Percentiles rank a stretch among this genome's conserved stretches.
phyloP scores from a whole-genome alignment of 2,113 vertebrate genomes.

The Henicopernis longicauda region DNA sequence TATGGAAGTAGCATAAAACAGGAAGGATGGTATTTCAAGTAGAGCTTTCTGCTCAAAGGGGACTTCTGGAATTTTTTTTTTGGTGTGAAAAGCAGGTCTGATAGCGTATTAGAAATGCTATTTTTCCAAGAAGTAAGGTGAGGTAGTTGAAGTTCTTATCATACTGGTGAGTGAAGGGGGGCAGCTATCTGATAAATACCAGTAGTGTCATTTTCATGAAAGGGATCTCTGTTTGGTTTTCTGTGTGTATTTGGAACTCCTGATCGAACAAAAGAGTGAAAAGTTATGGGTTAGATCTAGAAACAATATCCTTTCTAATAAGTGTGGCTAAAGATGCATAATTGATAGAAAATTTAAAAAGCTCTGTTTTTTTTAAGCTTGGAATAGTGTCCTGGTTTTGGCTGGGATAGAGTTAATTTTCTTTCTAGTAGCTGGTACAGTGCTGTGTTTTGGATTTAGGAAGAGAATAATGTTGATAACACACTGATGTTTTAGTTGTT shows the following conservation, averaged over 20 bases:
- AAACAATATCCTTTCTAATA: background rate
- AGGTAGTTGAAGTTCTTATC: background rate
- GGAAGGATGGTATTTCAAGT: background rate
- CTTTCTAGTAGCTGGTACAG: no score
- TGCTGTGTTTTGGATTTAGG: no score
- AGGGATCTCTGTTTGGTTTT: background rate
- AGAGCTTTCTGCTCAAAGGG: background rate
- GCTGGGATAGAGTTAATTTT: no score
- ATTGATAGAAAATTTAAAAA: background rate
- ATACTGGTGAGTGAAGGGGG: background rate
- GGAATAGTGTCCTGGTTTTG: background rate
- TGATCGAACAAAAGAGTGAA: background rate
- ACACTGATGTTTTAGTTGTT: no score
- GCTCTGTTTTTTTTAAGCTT: background rate
- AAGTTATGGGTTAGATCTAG: background rate
- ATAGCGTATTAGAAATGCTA: background rate
- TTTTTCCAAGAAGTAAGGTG: background rate
- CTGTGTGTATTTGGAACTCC: background rate
- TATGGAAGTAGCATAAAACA: background rate
- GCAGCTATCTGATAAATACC: background rate
- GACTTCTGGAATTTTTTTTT: background rate
- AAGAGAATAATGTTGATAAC: no score
- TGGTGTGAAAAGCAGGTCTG: background rate
- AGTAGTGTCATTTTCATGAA: background rate
- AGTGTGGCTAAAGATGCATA: background rate